Base-by-base conservation (phyloP, 2,113 vertebrate species). In the Dolichotis patagonum region DNA sequence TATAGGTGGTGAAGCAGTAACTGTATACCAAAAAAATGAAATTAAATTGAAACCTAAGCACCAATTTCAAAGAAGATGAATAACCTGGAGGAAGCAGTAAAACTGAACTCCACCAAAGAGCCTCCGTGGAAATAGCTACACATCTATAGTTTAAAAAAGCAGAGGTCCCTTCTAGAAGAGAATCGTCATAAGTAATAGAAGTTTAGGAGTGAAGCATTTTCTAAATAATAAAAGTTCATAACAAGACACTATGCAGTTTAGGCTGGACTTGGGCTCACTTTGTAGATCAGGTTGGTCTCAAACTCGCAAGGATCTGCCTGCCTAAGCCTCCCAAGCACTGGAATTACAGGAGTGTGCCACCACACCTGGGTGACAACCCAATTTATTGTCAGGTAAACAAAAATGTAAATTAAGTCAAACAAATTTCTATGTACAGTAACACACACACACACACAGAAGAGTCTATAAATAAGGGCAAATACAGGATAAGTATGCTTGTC, bases 381-480 rank as follows among this genome's bases (percentile, higher is more conserved):
- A 58, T 58, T 58, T 58, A 58, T 58, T 58, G 56, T 58, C 56
- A 58, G 56, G 56, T 58, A 58, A 58, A 58, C 22, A 22, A 58
- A 58, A 58, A 58, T 22, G 2, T 22, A 38, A 95, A 96, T 93
- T 97, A 96, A n/a, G 88, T 73, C 41, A 96, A 97, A 96, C 7
- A 96, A 85, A 75, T 67, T 69, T 98, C 86, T 88, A 46, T 94
- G 62, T 54, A 78, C 28, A 92, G 77, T 9, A 58, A 19, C 67
- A 11, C 49, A 52, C 49, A 11, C 49, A 52, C 49, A 11, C 49
- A 52, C 49, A 17, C 8, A 43, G 24, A 32, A 8, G 16, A 90
- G 88, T 52, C 75, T 28, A 85, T 17, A 94, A 73, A 86, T 28
- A 46, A 77, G 43, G 24, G 2, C 73, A 77, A 17, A 49, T 67